Base-by-base conservation (phyloP, 2,113 vertebrate species). In the Lontra canadensis region DNA sequence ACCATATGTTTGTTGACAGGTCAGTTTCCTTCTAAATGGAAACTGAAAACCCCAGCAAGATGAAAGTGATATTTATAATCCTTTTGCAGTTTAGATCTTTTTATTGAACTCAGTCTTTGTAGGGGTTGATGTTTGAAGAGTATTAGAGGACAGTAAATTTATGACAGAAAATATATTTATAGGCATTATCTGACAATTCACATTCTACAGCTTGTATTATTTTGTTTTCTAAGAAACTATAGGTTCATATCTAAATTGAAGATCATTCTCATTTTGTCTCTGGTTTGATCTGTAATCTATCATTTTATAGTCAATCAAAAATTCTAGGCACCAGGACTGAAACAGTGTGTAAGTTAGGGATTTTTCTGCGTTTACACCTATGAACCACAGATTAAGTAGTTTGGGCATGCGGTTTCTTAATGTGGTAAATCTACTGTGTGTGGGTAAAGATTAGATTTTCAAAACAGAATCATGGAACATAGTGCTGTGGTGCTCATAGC, bases 161-260 rank as follows among this genome's bases (percentile, higher is more conserved):
- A 21, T 69, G 90, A 34, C 65, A 26, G 8, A 61, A 92, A 39
- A 49, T 76, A 1, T 47, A 42, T 14, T 21, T 9, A 15, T 17
- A 55, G 55, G n/a, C 15, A 11, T 57, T 34, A 34, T 34, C 61
- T 18, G 63, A 21, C 23, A 85, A 34, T 29, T 94, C 67, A 17
- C 29, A 10, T 36, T 65, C 31, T 21, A 26, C 55, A 88, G 42
- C 15, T 47, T n/a, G 10, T 79, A 31, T 59, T 11, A 4, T 86
- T 89, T 52, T 82, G 20, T 92, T 96, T 74, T 61, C 15, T 88
- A 85, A 91, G 82, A 93, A 83, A 71, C 71, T 21, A 10, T n/a
- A 85, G 14, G n/a, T 65, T 88, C 23, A 59, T 0, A 26, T 63
- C 78, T 88, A 20, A 85, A 83, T 55, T 73, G 23, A 92, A 78